Conservation (phyloP, 2,797 vertebrate genomes). For the Mionectes olivaceus region DNA sequence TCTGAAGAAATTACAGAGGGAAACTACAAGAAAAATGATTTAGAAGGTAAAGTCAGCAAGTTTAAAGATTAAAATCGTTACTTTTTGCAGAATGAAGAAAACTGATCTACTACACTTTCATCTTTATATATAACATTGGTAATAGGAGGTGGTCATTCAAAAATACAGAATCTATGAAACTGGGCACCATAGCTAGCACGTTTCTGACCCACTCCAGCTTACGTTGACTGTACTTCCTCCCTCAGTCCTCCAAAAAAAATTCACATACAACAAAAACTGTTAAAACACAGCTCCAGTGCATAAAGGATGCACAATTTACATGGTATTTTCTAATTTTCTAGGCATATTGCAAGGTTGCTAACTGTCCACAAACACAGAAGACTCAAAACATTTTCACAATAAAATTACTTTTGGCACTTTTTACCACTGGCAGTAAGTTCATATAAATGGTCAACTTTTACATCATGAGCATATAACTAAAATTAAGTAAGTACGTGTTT, state of each 20-base stretch:
- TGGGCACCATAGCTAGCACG: background rate
- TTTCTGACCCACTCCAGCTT: background rate
- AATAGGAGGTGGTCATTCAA: background rate
- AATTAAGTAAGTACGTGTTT: background rate
- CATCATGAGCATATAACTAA: background rate
- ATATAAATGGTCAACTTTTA: background rate
- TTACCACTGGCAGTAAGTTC: background rate
- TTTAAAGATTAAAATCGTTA: slow-evolving; percentile 44
- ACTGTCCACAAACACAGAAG: background rate
- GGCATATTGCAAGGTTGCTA: background rate
- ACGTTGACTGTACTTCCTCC: background rate
- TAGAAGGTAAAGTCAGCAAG: slow-evolving; percentile 40
- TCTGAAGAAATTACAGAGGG: slow-evolving; percentile 35
- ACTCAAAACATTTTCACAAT: background rate
- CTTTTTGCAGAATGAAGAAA: background rate
- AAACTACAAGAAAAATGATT: slow-evolving; percentile 34
- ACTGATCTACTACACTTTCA: background rate
- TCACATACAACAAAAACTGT: background rate
- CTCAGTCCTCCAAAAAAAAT: background rate
- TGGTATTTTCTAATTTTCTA: background rate
- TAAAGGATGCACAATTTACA: rapidly evolving
- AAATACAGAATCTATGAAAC: background rate
- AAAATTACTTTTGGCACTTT: background rate
- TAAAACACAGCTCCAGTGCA: background rate
- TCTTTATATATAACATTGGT: background rate